Percentiles rank a stretch among this genome's conserved stretches.
These are phyloP conservation scores for Euplagia quadripunctaria DNA, from an alignment of 2,888 invertebrate species.

Conservation along the genomic window DNA sequence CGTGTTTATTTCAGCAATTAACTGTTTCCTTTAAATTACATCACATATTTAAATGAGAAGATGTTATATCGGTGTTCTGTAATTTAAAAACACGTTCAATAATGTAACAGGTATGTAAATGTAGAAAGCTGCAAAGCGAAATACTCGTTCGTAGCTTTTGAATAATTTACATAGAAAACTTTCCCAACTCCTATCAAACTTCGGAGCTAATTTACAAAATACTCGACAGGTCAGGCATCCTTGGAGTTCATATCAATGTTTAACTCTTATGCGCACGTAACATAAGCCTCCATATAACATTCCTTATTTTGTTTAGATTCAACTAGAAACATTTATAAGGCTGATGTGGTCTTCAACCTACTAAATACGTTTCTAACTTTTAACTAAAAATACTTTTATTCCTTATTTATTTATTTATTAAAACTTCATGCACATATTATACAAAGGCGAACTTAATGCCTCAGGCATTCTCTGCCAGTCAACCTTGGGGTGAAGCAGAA, in stretches of 20 bases:
- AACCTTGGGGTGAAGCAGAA: no score
- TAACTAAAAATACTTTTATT: background rate
- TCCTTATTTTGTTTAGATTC: background rate
- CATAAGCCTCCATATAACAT: background rate
- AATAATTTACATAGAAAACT: constrained; percentile 52
- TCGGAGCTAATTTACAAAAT: constrained; percentile 33
- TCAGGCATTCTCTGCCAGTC: no score
- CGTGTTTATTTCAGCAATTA: background rate
- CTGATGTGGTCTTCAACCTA: background rate
- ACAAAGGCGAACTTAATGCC: no score
- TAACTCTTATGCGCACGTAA: constrained; percentile 2
- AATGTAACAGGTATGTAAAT: constrained; percentile 32
- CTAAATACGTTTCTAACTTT: background rate
- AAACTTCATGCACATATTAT: no score
- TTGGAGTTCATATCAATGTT: constrained; percentile 4
- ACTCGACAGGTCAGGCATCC: constrained; percentile 21
- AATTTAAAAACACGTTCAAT: constrained; percentile 13
- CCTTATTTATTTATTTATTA: no score
- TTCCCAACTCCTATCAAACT: constrained; percentile 37
- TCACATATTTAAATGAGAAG: background rate
- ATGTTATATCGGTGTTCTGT: constrained; percentile 1
- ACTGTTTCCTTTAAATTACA: background rate
- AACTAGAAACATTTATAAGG: background rate
- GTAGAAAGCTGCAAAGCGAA: constrained; percentile 54
- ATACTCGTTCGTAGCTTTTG: constrained; percentile 52